Evolutionary conservation across 2,888 invertebrate genomes (phyloP).

Genomic region (Netelia fuscicornis): DNA sequence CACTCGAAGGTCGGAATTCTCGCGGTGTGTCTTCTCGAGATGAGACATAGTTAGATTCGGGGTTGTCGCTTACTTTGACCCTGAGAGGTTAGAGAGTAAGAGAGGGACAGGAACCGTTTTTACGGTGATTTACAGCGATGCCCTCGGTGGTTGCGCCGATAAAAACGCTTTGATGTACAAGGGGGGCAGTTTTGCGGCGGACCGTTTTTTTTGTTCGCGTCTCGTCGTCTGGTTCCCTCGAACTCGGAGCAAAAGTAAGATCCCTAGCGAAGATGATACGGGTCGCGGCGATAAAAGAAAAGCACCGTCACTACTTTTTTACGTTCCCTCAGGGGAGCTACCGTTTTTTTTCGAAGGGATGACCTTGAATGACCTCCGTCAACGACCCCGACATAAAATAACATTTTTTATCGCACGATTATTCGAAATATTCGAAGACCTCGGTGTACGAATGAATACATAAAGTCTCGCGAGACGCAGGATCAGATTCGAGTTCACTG

Average conservation of each 20-base stretch:
- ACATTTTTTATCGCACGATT: neutral
- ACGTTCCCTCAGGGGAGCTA: neutral
- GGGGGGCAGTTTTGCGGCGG: conserved; percentile 9
- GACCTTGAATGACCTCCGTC: conserved; percentile 28
- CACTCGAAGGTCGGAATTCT: conserved; percentile 59
- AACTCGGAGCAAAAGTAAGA: neutral
- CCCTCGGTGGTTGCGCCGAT: conserved; percentile 12
- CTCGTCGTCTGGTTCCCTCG: conserved; percentile 1
- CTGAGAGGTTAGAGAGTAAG: conserved; percentile 23
- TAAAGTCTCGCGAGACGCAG: conserved; percentile 10
- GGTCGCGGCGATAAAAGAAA: neutral
- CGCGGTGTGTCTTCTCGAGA: conserved; percentile 38
- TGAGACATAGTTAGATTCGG: conserved; percentile 28
- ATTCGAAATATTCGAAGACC: neutral
- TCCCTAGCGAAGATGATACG: neutral
- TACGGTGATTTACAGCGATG: conserved; percentile 51
- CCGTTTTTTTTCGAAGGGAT: neutral
- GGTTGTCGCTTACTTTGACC: conserved; percentile 39
- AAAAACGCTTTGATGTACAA: conserved; percentile 43
- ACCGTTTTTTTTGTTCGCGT: neutral
- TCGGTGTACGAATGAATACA: conserved; percentile 4
- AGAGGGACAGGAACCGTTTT: conserved; percentile 30
- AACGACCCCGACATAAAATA: neutral
- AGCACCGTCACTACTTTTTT: neutral
- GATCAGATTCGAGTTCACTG: conserved; percentile 19